A percentile compares a stretch with the other conserved stretches of the same genome.
Evolutionary conservation across 2,113 vertebrate genomes (phyloP).

Genomic region (Ranitomeya variabilis): DNA sequence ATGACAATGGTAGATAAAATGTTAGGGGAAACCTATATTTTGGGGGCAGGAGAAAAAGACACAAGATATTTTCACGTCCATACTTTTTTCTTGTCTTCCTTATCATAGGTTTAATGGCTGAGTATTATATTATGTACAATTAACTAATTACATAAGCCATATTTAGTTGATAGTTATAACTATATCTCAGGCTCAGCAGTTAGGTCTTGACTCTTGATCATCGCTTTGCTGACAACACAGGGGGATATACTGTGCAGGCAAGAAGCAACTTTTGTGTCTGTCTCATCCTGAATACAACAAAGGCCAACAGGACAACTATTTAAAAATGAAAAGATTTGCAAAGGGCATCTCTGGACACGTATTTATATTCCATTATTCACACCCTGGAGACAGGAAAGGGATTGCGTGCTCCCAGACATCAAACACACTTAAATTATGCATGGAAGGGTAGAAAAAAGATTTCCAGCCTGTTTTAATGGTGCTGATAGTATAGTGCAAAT

Average conservation of each 20-base stretch:
- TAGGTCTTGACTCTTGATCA: not conserved
- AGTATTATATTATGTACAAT: not conserved
- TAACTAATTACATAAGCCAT: not conserved
- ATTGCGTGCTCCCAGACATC: conserved; percentile 10
- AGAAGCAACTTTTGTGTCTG: conserved; percentile 13
- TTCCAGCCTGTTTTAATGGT: not conserved
- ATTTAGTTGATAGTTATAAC: too few species aligned
- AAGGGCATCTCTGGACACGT: not conserved
- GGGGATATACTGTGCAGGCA: not conserved
- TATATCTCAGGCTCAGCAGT: too few species aligned
- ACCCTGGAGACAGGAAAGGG: conserved; percentile 20
- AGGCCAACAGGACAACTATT: conserved; percentile 29
- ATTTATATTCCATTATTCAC: conserved; percentile 30
- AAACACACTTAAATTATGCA: conserved; percentile 24
- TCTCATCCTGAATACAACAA: conserved; percentile 37
- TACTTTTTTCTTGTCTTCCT: not conserved
- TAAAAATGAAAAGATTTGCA: conserved; percentile 35
- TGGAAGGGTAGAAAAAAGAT: not conserved
- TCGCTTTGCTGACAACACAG: not conserved
- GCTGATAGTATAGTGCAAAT: not conserved
- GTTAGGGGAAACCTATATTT: not conserved
- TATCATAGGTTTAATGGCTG: not conserved
- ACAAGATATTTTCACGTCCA: not conserved
- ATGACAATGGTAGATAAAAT: not conserved
- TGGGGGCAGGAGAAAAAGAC: not conserved